Conservation (phyloP, 2,888 invertebrate species). For the Acleris sparsana region DNA sequence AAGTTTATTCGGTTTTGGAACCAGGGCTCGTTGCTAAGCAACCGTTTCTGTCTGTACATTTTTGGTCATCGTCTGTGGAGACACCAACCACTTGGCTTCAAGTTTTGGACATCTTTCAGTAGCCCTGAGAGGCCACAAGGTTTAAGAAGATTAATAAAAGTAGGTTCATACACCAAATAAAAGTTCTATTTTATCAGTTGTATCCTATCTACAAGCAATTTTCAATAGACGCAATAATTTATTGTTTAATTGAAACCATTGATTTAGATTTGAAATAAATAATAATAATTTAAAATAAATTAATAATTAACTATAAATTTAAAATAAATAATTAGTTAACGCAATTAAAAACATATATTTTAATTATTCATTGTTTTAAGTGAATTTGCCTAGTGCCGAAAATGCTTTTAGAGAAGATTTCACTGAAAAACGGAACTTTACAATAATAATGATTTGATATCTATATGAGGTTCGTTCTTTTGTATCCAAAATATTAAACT, state of each 20-base stretch:
- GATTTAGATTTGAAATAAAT: constrained; percentile 24
- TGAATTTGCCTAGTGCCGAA: background rate
- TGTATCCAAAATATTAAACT: too few relatives aligned
- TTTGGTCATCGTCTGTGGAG: constrained; percentile 77
- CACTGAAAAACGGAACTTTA: constrained; percentile 22
- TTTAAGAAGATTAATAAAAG: too few relatives aligned
- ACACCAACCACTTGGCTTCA: constrained; percentile 42
- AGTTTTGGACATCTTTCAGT: too few relatives aligned
- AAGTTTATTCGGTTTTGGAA: constrained; percentile 47
- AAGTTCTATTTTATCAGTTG: constrained; percentile 12
- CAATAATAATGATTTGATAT: background rate
- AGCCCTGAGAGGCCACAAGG: constrained; percentile 47
- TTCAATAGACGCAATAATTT: background rate
- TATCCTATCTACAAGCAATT: constrained; percentile 22
- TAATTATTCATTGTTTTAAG: background rate
- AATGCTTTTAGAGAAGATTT: constrained; percentile 26
- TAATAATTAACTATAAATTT: constrained; percentile 24
- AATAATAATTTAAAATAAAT: constrained; percentile 35
- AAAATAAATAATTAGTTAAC: constrained; percentile 21
- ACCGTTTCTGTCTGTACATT: constrained; percentile 61
- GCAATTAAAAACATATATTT: constrained; percentile 2
- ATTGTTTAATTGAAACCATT: constrained; percentile 3
- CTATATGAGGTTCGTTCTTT: too few relatives aligned
- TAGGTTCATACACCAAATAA: background rate
- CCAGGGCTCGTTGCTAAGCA: constrained; percentile 56